Conservation (phyloP, 2,797 vertebrate species). For the Aselliscus stoliczkanus region DNA sequence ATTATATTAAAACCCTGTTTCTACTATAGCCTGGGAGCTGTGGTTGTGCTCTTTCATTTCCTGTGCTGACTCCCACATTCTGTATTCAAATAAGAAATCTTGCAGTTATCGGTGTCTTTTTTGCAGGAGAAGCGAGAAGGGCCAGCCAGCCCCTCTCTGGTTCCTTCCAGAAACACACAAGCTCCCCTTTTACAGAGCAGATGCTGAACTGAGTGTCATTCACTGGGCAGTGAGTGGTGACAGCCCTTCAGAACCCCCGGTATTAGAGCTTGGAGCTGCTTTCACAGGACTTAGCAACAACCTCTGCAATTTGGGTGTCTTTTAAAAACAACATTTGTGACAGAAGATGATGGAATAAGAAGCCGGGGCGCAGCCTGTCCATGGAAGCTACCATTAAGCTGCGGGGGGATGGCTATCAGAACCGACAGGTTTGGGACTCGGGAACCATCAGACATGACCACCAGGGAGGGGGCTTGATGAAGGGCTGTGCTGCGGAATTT, state of each 20-base stretch:
- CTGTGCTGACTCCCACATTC: accelerated
- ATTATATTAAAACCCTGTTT: conserved; percentile 81
- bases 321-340: not conserved
- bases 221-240: not conserved
- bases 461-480: accelerated
- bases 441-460: too few relatives aligned
- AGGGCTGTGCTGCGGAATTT: not conserved
- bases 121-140: not conserved
- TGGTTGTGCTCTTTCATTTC: not conserved
- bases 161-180: accelerated
- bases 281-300: not conserved
- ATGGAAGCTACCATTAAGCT: accelerated
- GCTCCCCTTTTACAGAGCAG: accelerated
- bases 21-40: conserved; percentile 29
- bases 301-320: not conserved
- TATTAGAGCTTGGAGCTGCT: not conserved
- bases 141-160: not conserved
- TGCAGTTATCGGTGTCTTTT: accelerated
- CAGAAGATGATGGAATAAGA: not conserved
- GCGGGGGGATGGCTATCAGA: accelerated
- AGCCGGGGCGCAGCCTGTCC: not conserved
- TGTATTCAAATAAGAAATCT: too few relatives aligned
- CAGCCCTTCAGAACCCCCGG: not conserved
- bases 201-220: accelerated
- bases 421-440: accelerated